phyloP scores from a whole-genome alignment of 2,797 vertebrate genomes.

The Parauchenoglanis ngamensis region DNA sequence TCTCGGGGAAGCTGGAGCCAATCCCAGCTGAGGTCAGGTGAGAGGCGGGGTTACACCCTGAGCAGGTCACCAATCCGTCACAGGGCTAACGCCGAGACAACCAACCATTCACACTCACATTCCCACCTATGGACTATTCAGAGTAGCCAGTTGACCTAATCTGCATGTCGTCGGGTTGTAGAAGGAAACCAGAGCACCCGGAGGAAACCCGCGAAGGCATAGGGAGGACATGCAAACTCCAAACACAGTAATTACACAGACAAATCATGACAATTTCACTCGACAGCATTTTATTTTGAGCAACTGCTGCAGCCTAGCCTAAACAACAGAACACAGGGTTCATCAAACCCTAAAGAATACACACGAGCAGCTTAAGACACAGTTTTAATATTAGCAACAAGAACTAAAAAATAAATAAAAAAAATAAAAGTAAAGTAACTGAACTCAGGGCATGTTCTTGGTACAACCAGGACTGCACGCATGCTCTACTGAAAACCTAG shows the following conservation, averaged over 20 bases:
- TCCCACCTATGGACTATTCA: too few relatives aligned
- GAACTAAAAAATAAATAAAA: conserved; percentile 52
- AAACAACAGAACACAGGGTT: conserved; percentile 56
- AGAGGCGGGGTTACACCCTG: too few relatives aligned
- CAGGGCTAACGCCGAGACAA: too few relatives aligned
- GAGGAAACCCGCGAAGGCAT: too few relatives aligned
- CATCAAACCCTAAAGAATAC: conserved; percentile 60
- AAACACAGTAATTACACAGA: neutral
- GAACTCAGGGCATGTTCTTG: conserved; percentile 52
- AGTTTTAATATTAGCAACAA: neutral
- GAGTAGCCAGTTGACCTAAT: too few relatives aligned
- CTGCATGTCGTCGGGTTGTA: too few relatives aligned
- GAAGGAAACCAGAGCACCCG: too few relatives aligned
- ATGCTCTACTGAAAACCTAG: conserved; percentile 58
- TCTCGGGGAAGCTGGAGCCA: too few relatives aligned
- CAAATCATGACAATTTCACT: neutral
- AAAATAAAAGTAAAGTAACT: conserved; percentile 34
- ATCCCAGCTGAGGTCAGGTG: too few relatives aligned
- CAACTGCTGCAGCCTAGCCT: conserved; percentile 64
- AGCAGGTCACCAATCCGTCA: too few relatives aligned
- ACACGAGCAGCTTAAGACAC: conserved; percentile 29
- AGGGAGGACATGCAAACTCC: too few relatives aligned
- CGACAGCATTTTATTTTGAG: conserved; percentile 72
- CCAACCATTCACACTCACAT: too few relatives aligned
- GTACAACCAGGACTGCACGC: conserved; percentile 68